A percentile compares a stretch with the other conserved stretches of the same genome.
These are phyloP conservation scores for Turnix velox DNA, from an alignment of 2,113 vertebrate genomes.

Conservation along the genomic window DNA sequence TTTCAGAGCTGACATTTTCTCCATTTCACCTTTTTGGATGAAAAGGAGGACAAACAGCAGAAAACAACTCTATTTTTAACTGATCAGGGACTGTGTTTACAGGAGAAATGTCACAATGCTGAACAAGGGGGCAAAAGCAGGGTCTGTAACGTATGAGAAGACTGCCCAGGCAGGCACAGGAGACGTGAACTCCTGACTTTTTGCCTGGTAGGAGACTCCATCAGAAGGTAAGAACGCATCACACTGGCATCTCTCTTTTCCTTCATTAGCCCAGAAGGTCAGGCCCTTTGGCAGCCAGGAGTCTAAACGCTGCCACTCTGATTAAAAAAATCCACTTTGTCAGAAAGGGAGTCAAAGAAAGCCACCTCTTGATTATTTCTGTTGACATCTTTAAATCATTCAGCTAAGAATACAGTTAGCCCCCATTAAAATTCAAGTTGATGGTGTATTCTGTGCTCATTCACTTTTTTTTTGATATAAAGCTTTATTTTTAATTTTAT, in stretches of 20 bases:
- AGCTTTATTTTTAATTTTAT: no score
- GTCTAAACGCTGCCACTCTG: neutral
- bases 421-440: neutral
- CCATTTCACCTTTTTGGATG: neutral
- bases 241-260: constrained; percentile 1
- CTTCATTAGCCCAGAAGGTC: constrained; percentile 20
- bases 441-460: constrained; percentile 2
- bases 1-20: neutral
- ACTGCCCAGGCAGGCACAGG: neutral
- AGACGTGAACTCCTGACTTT: constrained; percentile 14
- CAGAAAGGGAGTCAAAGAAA: constrained; percentile 3
- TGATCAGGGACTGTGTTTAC: neutral
- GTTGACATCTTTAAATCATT: constrained; percentile 27
- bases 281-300: neutral
- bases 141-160: neutral
- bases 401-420: neutral
- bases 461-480: constrained; percentile 1
- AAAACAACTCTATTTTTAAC: constrained; percentile 32
- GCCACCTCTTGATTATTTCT: neutral
- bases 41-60: neutral
- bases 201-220: neutral
- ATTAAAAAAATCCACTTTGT: constrained; percentile 12
- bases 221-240: constrained; percentile 34
- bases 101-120: neutral
- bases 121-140: neutral